Conservation (phyloP, 1,140 invertebrate genomes). For the Pinna nobilis region DNA sequence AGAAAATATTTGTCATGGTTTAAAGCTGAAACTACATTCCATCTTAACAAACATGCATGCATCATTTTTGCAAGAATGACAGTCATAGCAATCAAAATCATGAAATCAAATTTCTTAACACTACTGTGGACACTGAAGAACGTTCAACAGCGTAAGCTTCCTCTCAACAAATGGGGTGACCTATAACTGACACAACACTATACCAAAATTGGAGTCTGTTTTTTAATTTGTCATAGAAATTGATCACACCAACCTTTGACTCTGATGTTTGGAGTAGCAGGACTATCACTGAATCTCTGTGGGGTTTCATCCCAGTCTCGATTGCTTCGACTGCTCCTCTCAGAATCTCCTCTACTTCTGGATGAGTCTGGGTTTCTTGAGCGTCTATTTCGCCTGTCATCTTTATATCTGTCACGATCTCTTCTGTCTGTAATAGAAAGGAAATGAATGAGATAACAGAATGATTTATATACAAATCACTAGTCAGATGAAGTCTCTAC, state of each 20-base stretch:
- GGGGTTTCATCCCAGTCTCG: conserved; percentile 82
- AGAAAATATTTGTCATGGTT: too few relatives aligned
- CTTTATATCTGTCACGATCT: conserved; percentile 36
- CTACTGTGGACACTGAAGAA: background rate
- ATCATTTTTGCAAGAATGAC: too few relatives aligned
- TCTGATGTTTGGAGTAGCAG: conserved; percentile 85
- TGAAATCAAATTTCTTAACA: background rate
- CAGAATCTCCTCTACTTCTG: conserved; percentile 30
- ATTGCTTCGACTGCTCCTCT: conserved; percentile 52
- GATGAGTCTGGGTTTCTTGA: conserved; percentile 1
- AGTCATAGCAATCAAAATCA: too few relatives aligned
- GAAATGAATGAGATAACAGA: background rate
- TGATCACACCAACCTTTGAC: conserved; percentile 78
- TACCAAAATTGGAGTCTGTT: too few relatives aligned
- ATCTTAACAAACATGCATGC: too few relatives aligned
- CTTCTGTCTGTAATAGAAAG: conserved; percentile 19
- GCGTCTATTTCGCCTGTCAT: conserved; percentile 46
- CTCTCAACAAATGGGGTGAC: background rate
- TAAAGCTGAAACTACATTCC: too few relatives aligned
- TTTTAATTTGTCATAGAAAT: background rate
- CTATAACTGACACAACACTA: too few relatives aligned
- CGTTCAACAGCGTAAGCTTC: background rate
- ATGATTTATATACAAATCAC: background rate
- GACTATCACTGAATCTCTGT: conserved; percentile 53
- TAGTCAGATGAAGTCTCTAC: background rate